Base-by-base conservation (phyloP, 2,113 vertebrate species). In the Tichodroma muraria region DNA sequence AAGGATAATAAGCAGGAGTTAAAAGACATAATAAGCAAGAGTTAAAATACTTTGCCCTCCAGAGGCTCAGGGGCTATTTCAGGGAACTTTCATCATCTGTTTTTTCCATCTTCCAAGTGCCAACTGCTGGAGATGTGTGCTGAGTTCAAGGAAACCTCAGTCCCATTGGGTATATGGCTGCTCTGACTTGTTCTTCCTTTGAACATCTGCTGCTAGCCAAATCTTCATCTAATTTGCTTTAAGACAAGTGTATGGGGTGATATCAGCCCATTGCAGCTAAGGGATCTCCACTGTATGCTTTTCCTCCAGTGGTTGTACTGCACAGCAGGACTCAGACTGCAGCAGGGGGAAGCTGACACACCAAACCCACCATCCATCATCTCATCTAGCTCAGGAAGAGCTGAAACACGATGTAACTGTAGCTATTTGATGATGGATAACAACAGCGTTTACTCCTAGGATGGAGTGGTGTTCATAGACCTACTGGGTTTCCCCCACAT, bases 331-430 rank as follows among this genome's bases (percentile, higher is more conserved):
- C 38, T 76, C 66, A 23, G 17, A 24, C 13, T 9, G 35, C 7
- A 37, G 27, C 1, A 4, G 15, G 0, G 0, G 22, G 31, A 69
- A 72, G 59, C n/a, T 53, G 68, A 57, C 47, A 23, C 6, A 23
- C 20, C 2, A 0, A 63, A 37, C 13, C 24, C 1, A 4, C 40
- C 38, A 23, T 3, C 2, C 4, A 0, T 16, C 20, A 50, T 21
- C 47, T 77, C 52, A n/a, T 60, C 56, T 13, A 6, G 24, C 7
- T 37, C 68, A 44, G 23, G 16, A 59, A 25, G 15, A 38, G 52
- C 59, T 61, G 33, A 45, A 87, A 87, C 0, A 4, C 0, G 0
- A 15, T 9, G 6, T 23, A 59, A 45, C 23, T 23, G 33, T 4
- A 60, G 66, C 14, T 60, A n/a, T 52, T 40, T 1, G 0, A 10